Evolutionary conservation across 2,113 vertebrate genomes (phyloP).

Genomic region (Nesoenas mayeri): DNA sequence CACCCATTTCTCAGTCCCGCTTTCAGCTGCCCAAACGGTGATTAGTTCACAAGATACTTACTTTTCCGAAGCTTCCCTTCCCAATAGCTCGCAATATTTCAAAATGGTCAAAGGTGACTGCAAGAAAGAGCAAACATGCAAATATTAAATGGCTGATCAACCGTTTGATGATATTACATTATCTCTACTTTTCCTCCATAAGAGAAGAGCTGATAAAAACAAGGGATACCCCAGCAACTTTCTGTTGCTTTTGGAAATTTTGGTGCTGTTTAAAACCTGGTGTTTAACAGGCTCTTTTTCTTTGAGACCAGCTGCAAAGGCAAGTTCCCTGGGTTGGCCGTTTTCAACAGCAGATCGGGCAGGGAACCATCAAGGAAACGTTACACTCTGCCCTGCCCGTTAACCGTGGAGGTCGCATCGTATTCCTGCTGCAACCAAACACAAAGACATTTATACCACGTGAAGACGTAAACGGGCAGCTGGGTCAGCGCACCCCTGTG

Average conservation of each 20-base stretch:
- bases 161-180: background rate
- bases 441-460: background rate
- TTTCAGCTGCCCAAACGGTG: background rate
- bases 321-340: background rate
- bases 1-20: background rate
- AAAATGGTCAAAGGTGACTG: conserved; percentile 98
- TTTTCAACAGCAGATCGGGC: background rate
- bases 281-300: background rate
- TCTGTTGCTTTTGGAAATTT: background rate
- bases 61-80: conserved; percentile 98
- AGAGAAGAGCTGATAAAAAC: background rate
- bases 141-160: background rate
- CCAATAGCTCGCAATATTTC: conserved; percentile 97
- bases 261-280: background rate
- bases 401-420: background rate
- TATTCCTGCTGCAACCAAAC: background rate
- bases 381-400: background rate
- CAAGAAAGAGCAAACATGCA: conserved; percentile 61
- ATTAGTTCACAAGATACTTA: conserved; percentile 68
- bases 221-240: background rate
- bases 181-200: background rate
- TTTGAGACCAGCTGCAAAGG: background rate
- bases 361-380: background rate
- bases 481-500: background rate
- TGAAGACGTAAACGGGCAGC: background rate